phyloP scores from a whole-genome alignment of 2,113 vertebrate species.

The Eclectus roratus region DNA sequence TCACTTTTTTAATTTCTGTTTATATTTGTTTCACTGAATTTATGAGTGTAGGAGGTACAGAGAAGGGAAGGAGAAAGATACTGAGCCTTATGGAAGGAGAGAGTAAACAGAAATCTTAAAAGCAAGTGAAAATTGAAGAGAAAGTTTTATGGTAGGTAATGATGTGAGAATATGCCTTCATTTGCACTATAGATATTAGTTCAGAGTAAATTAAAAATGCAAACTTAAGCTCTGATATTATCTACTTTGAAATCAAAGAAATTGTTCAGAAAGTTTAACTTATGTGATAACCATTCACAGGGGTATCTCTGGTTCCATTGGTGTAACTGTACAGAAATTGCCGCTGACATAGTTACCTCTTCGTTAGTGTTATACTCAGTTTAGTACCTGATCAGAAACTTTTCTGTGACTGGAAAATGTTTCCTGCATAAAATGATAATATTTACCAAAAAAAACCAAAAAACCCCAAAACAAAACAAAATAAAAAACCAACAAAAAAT shows the following conservation, averaged over 20 bases:
- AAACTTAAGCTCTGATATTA: background rate
- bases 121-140: background rate
- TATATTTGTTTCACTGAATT: background rate
- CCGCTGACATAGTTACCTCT: background rate
- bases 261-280: background rate
- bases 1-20: background rate
- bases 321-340: background rate
- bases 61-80: background rate
- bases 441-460: background rate
- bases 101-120: background rate
- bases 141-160: background rate
- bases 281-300: background rate
- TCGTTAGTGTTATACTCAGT: background rate
- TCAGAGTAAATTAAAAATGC: background rate
- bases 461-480: rapidly evolving
- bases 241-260: background rate
- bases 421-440: background rate
- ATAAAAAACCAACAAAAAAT: background rate
- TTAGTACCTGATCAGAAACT: background rate
- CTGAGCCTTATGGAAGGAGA: background rate
- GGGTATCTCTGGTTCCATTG: background rate
- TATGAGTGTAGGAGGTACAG: background rate
- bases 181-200: background rate
- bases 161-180: background rate
- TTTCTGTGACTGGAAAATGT: background rate